Evolutionary conservation across 1,140 invertebrate genomes (phyloP), one percentile per base, ranked within the genome.

Genomic region (Geopemphigus sp.): DNA sequence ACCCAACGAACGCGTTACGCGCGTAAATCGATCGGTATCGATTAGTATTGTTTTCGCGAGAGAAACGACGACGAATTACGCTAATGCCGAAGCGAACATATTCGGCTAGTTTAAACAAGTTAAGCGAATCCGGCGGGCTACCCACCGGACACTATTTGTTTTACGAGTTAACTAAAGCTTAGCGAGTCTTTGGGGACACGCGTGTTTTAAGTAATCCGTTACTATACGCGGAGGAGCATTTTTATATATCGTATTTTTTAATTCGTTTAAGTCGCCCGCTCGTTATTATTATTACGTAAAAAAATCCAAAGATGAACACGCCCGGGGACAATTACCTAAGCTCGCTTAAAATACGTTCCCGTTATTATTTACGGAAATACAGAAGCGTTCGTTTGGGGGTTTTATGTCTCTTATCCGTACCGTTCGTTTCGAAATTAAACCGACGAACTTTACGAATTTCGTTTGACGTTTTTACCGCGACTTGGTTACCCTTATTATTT

Each of bases 151-250:
- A 24, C 12, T 47, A 66, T 66, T 14, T 45, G 39, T 47, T 14
- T 47, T 47, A 68, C 39, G 39, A 47, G n/a, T 68, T 47, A 47
- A 45, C 19, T 45, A 22, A 22, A 47, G 64, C n/a, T 68, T 47
- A 68, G n/a, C 24, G 14, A 24, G 64, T 24, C n/a, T 47, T 68
- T 47, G 8, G 64, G 14, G n/a, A 68, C 14, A 50, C 22, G 1
- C 45, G 26, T 50, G 24, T 68, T 50, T 68, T n/a, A n/a, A 68
- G 45, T 68, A 68, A 17, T 68, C 45, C 22, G 24, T 68, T 50
- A 68, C 17, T 68, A 39, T 39, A 50, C 24, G 47, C 10, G 22
- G 6, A 26, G 14, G 22, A n/a, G n/a, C n/a, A 68, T 50, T 5
- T 24, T 47, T 50, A 8, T 17, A 17, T 50, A 50, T 45, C 5